These are phyloP conservation scores for Chaetodon trifascialis DNA, from an alignment of 2,113 vertebrate genomes.

Conservation along the genomic window DNA sequence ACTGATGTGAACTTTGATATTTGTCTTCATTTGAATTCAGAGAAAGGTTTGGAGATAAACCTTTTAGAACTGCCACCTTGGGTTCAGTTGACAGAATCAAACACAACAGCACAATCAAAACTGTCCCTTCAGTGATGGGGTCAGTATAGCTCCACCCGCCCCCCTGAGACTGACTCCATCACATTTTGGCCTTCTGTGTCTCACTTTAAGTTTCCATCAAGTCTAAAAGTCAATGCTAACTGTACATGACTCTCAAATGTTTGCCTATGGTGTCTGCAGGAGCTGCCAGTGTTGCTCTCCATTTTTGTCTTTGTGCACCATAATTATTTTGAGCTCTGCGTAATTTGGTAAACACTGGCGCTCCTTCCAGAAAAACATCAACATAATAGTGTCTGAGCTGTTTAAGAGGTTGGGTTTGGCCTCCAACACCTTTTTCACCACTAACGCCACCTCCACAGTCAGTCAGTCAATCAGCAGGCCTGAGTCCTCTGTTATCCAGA, in stretches of 20 bases:
- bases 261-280: constrained; percentile 41
- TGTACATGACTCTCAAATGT: constrained; percentile 7
- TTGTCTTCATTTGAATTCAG: background rate
- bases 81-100: background rate
- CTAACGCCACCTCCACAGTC: constrained; percentile 58
- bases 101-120: background rate
- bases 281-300: constrained; percentile 24
- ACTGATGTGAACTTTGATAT: too few relatives aligned
- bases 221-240: constrained; percentile 29
- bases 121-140: background rate
- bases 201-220: background rate
- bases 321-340: constrained; percentile 70
- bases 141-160: background rate
- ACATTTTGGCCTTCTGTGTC: background rate
- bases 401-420: constrained; percentile 69
- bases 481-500: constrained; percentile 28
- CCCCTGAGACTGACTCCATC: background rate
- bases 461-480: background rate
- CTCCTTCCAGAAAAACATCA: constrained; percentile 61
- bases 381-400: constrained; percentile 57
- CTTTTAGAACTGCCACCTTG: background rate
- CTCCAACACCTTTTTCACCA: constrained; percentile 64
- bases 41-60: background rate
- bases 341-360: constrained; percentile 73
- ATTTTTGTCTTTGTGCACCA: constrained; percentile 54